Evolutionary conservation across 2,113 vertebrate species (phyloP).

Genomic region (Zapus hudsonius): DNA sequence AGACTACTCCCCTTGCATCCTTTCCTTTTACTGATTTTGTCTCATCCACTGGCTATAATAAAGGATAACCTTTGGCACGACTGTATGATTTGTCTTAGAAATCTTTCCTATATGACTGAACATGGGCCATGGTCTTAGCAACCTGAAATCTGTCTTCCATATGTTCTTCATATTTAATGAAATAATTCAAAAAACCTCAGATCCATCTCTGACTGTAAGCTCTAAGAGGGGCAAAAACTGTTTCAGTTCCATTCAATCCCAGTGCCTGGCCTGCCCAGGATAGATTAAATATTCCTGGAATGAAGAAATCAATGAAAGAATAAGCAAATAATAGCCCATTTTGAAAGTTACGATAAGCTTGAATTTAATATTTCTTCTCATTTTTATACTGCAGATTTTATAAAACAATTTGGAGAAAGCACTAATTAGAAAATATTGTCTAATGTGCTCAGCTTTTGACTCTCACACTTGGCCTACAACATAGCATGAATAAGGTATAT

Average conservation of each 20-base stretch:
- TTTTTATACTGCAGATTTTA: not conserved
- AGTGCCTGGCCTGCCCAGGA: not conserved
- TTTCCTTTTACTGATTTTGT: not conserved
- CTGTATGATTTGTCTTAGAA: not conserved
- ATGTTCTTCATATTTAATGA: not conserved
- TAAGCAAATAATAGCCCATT: not conserved
- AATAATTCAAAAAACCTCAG: not conserved
- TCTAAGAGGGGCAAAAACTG: not conserved
- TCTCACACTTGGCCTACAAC: not conserved
- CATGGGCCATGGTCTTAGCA: not conserved
- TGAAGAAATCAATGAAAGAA: not conserved
- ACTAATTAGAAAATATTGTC: constrained; percentile 37
- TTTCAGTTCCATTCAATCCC: not conserved
- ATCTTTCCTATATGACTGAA: not conserved
- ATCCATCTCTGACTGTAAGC: not conserved
- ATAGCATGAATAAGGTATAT: not conserved
- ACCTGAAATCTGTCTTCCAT: not conserved
- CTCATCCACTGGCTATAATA: not conserved
- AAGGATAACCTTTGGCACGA: not conserved
- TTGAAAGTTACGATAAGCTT: not conserved
- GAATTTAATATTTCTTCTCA: not conserved
- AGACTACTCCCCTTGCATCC: not conserved
- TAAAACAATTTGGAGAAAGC: not conserved
- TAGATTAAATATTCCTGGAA: not conserved
- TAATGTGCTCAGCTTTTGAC: constrained; percentile 14